A percentile compares a stretch with the other conserved stretches of the same genome.
Evolutionary conservation across 2,888 invertebrate genomes (phyloP).

Genomic region (Aporophyla lueneburgensis): DNA sequence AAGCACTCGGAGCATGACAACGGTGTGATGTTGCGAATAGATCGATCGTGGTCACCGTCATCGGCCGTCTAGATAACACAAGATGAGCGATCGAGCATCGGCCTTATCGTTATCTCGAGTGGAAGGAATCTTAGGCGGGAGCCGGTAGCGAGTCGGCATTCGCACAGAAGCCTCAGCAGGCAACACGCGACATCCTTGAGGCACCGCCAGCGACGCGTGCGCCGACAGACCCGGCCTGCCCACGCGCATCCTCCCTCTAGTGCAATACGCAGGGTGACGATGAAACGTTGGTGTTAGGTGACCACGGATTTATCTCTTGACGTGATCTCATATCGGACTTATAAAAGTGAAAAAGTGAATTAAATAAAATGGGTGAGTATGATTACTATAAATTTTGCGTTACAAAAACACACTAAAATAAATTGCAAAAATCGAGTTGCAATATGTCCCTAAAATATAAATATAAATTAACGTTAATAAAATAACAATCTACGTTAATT

Average conservation of each 20-base stretch:
- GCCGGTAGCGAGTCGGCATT: conserved; percentile 83
- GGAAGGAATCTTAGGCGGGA: conserved; percentile 85
- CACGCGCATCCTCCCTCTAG: conserved; percentile 77
- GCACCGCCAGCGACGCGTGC: conserved; percentile 75
- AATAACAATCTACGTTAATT: not conserved
- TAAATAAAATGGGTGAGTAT: conserved; percentile 85
- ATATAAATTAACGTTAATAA: too few species aligned
- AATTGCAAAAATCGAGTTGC: not conserved
- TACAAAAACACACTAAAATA: not conserved
- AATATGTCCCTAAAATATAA: not conserved
- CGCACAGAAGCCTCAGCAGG: conserved; percentile 88
- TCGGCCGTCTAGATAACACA: conserved; percentile 81
- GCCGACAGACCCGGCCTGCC: conserved; percentile 70
- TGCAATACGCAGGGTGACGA: conserved; percentile 82
- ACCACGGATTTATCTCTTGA: conserved; percentile 76
- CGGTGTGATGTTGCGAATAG: conserved; percentile 73
- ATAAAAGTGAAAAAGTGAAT: conserved; percentile 82
- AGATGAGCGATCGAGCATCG: conserved; percentile 85
- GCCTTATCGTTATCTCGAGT: conserved; percentile 88
- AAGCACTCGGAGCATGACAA: conserved; percentile 63
- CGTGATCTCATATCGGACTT: conserved; percentile 85
- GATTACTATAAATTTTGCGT: not conserved
- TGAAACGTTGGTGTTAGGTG: conserved; percentile 84
- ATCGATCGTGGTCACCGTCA: conserved; percentile 82
- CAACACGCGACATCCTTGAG: conserved; percentile 87